Percentiles rank a stretch among this genome's conserved stretches.
These are phyloP conservation scores for Sceliomorpha sp. DNA, from an alignment of 2,888 invertebrate species.

Conservation along the genomic window DNA sequence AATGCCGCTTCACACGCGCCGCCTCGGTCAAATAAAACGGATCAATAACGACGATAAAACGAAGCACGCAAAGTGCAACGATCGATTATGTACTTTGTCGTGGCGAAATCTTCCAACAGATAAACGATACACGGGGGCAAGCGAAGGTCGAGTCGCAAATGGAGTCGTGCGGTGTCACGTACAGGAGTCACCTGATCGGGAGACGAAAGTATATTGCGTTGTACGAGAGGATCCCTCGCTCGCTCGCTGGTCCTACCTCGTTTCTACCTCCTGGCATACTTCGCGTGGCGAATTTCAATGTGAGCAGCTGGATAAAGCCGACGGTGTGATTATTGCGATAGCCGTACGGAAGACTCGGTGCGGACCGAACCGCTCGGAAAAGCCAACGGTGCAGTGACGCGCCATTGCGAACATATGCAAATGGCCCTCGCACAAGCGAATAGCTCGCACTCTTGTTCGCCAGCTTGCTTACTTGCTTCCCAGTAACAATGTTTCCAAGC, in stretches of 20 bases:
- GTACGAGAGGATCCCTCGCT: too few relatives aligned
- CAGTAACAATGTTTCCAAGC: slow-evolving; percentile 10
- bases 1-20: slow-evolving; percentile 20
- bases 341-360: neutral
- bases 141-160: slow-evolving; percentile 23
- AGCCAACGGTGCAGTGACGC: slow-evolving; percentile 28
- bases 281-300: slow-evolving; percentile 41
- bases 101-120: slow-evolving; percentile 34
- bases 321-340: slow-evolving; percentile 30
- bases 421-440: slow-evolving; percentile 13
- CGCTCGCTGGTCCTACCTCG: too few relatives aligned
- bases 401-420: slow-evolving; percentile 48
- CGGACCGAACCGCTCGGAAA: neutral
- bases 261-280: slow-evolving; percentile 2
- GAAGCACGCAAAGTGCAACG: slow-evolving; percentile 32
- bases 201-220: too few relatives aligned
- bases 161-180: neutral
- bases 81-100: slow-evolving; percentile 38
- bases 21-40: slow-evolving; percentile 9
- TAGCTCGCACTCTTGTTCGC: too few relatives aligned
- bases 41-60: slow-evolving; percentile 31
- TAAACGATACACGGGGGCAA: slow-evolving; percentile 27
- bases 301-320: slow-evolving; percentile 35
- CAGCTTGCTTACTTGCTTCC: neutral
- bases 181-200: too few relatives aligned